A percentile compares a stretch with the other conserved stretches of the same genome.
These are phyloP conservation scores for Stylophora pistillata DNA, from an alignment of 64 coral and sea anemone species.

Conservation along the genomic window DNA sequence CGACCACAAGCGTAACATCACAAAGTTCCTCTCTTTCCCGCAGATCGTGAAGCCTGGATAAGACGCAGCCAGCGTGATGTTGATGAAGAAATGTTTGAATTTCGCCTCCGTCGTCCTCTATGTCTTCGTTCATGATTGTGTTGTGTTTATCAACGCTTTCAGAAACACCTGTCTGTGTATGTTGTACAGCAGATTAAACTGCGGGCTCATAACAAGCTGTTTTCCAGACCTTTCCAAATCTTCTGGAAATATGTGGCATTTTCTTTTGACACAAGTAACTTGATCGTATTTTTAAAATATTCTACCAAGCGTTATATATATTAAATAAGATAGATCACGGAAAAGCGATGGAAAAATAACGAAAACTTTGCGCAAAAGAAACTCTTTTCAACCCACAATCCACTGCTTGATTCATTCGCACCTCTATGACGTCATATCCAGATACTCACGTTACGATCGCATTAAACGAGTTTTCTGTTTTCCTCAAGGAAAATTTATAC, in stretches of 20 bases:
- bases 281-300: no score
- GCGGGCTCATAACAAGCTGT: slow-evolving; percentile 28
- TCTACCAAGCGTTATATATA: no score
- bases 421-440: no score
- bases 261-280: no score
- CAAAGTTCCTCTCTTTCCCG: slow-evolving; percentile 83
- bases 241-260: not conserved
- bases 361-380: no score
- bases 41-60: slow-evolving; percentile 80
- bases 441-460: no score
- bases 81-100: slow-evolving; percentile 71
- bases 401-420: no score
- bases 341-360: no score
- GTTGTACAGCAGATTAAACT: slow-evolving; percentile 41
- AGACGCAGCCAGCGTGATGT: slow-evolving; percentile 61
- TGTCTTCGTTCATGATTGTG: slow-evolving; percentile 47
- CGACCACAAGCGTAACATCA: slow-evolving; percentile 82
- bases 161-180: slow-evolving; percentile 17
- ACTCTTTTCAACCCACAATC: no score
- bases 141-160: no score
- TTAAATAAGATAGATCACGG: no score
- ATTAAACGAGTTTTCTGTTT: no score
- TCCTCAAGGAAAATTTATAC: not conserved
- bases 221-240: not conserved
- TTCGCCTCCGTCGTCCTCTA: slow-evolving; percentile 32